These are phyloP conservation scores for Lysandra bellargus DNA, from an alignment of 2,888 invertebrate genomes.

Conservation along the genomic window DNA sequence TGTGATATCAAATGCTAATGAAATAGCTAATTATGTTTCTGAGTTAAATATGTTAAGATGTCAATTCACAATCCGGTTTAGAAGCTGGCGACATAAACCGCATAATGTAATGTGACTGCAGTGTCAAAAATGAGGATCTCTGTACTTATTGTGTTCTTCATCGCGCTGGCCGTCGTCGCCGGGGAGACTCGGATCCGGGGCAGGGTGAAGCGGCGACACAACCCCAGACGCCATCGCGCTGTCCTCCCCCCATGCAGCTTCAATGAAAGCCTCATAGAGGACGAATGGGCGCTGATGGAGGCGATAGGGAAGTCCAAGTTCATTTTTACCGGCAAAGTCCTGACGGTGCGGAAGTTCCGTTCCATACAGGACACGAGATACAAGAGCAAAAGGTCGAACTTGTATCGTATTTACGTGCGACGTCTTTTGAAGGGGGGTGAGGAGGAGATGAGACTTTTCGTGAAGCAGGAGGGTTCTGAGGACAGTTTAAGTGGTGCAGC, in stretches of 20 bases:
- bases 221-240: constrained; percentile 68
- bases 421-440: constrained; percentile 72
- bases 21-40: constrained; percentile 43
- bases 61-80: constrained; percentile 67
- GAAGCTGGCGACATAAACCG: constrained; percentile 65
- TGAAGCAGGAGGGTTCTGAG: constrained; percentile 60
- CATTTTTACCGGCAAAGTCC: constrained; percentile 77
- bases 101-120: constrained; percentile 72
- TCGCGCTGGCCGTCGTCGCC: constrained; percentile 66
- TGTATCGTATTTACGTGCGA: constrained; percentile 71
- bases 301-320: constrained; percentile 75
- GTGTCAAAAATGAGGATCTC: constrained; percentile 64
- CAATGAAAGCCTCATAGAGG: constrained; percentile 75
- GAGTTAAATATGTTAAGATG: constrained; percentile 64
- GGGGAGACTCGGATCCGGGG: constrained; percentile 73
- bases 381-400: constrained; percentile 60
- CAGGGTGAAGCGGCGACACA: constrained; percentile 73
- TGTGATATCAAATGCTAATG: neutral
- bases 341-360: constrained; percentile 68
- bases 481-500: constrained; percentile 68
- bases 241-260: constrained; percentile 71
- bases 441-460: constrained; percentile 59
- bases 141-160: constrained; percentile 70
- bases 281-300: constrained; percentile 75
- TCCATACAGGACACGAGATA: constrained; percentile 50